phyloP scores from a whole-genome alignment of 2,113 vertebrate genomes.

The Poeciliopsis turrubarensis region DNA sequence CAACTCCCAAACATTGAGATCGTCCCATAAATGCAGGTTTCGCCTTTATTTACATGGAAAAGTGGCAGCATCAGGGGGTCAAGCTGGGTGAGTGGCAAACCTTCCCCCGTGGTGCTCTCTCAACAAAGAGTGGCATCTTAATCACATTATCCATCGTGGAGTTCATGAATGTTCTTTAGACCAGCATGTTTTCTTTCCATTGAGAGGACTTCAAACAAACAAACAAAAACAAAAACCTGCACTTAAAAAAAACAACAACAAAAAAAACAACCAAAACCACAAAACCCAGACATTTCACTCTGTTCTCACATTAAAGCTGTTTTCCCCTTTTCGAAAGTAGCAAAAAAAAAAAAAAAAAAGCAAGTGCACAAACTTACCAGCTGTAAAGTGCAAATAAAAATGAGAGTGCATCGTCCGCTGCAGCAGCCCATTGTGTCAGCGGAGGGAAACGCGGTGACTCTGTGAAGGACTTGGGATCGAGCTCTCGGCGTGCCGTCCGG shows the following conservation, averaged over 20 bases:
- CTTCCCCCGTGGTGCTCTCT: background rate
- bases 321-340: slow-evolving; percentile 12
- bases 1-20: background rate
- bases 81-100: background rate
- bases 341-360: no score
- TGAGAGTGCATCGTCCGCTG: slow-evolving; percentile 86
- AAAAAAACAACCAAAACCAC: background rate
- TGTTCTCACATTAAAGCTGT: background rate
- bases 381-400: slow-evolving; percentile 89
- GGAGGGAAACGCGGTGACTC: slow-evolving; percentile 36
- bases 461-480: slow-evolving; percentile 26
- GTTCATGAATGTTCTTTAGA: background rate
- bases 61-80: background rate
- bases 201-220: background rate
- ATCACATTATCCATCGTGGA: background rate
- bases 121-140: background rate
- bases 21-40: background rate
- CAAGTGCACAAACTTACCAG: slow-evolving; percentile 81
- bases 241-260: no score
- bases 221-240: no score
- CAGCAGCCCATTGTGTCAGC: slow-evolving; percentile 86
- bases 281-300: background rate
- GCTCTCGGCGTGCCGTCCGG: slow-evolving; percentile 33
- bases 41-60: background rate
- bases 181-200: slow-evolving; percentile 13